Percentiles rank a stretch among this genome's conserved stretches.
Evolutionary conservation across 2,888 invertebrate genomes (phyloP).

Genomic region (Mesoligia furuncula): DNA sequence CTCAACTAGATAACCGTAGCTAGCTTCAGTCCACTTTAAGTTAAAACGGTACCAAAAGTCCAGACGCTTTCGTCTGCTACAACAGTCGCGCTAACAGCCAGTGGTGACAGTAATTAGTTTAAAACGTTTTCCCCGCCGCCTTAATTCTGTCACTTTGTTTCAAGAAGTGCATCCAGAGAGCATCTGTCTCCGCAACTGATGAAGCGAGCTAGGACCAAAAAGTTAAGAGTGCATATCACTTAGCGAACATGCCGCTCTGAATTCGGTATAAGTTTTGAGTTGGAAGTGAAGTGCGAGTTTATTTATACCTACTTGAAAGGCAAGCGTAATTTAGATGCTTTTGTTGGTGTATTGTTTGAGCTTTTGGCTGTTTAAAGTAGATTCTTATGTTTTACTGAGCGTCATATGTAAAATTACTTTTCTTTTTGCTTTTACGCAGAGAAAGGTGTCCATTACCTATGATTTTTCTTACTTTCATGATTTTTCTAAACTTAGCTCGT

Average conservation of each 20-base stretch:
- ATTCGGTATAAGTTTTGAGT: slow-evolving; percentile 55
- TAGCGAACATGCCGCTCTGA: slow-evolving; percentile 58
- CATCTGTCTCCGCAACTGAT: slow-evolving; percentile 65
- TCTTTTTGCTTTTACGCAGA: neutral
- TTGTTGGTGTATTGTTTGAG: slow-evolving; percentile 43
- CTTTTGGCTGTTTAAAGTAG: neutral
- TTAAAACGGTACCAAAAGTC: slow-evolving; percentile 27
- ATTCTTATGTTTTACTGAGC: slow-evolving; percentile 13
- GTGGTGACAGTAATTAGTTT: slow-evolving; percentile 70
- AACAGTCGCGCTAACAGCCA: slow-evolving; percentile 41
- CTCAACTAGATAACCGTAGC: slow-evolving; percentile 17
- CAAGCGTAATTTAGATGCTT: slow-evolving; percentile 43
- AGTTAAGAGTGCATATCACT: slow-evolving; percentile 70
- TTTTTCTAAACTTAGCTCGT: neutral
- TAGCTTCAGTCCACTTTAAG: slow-evolving; percentile 14
- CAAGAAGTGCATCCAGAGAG: slow-evolving; percentile 50
- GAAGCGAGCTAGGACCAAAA: slow-evolving; percentile 61
- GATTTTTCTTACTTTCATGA: neutral
- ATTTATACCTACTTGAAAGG: slow-evolving; percentile 47
- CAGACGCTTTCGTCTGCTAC: slow-evolving; percentile 18
- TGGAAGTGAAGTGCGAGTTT: slow-evolving; percentile 43
- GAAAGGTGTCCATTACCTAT: neutral
- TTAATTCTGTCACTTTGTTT: slow-evolving; percentile 65
- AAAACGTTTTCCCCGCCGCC: slow-evolving; percentile 68
- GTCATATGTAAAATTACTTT: neutral